Conservation (phyloP, 2,797 vertebrate genomes). For the Coranthus polyacanthus region DNA sequence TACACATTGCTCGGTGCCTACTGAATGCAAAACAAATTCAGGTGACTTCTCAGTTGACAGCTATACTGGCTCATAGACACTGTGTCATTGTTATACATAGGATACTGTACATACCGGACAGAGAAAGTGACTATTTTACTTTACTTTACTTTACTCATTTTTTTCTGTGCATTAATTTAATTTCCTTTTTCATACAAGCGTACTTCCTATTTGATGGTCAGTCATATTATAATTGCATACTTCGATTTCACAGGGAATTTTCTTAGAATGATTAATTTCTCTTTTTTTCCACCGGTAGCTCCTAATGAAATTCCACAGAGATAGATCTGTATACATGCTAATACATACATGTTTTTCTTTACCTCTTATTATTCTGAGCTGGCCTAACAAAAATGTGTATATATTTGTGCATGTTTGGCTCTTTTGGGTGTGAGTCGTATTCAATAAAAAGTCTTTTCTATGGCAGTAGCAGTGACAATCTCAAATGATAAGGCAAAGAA, state of each 20-base stretch:
- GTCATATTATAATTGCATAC: too few species aligned
- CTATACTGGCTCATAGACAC: neutral
- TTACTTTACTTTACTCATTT: too few species aligned
- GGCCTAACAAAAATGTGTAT: conserved; percentile 1
- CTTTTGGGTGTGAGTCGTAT: conserved; percentile 31
- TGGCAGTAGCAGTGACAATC: conserved; percentile 58
- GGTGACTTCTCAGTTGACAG: conserved; percentile 1
- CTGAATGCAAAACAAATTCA: conserved; percentile 10
- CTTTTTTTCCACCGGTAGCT: too few species aligned
- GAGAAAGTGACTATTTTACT: too few species aligned
- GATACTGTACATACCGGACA: neutral
- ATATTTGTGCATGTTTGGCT: neutral
- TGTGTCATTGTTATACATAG: conserved; percentile 7
- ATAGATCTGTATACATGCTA: too few species aligned
- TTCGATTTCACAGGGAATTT: too few species aligned
- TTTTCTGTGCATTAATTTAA: neutral
- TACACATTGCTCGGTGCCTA: neutral
- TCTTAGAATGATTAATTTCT: too few species aligned
- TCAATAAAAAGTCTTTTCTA: conserved; percentile 51
- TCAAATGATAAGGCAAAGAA: conserved; percentile 70
- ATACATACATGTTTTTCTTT: too few species aligned
- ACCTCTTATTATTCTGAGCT: too few species aligned
- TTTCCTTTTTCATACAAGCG: too few species aligned
- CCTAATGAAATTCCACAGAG: too few species aligned
- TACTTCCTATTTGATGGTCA: too few species aligned